A percentile compares a stretch with the other conserved stretches of the same genome.
These are phyloP conservation scores for Montipora foliosa DNA, from an alignment of 64 coral and sea anemone species.

Conservation along the genomic window DNA sequence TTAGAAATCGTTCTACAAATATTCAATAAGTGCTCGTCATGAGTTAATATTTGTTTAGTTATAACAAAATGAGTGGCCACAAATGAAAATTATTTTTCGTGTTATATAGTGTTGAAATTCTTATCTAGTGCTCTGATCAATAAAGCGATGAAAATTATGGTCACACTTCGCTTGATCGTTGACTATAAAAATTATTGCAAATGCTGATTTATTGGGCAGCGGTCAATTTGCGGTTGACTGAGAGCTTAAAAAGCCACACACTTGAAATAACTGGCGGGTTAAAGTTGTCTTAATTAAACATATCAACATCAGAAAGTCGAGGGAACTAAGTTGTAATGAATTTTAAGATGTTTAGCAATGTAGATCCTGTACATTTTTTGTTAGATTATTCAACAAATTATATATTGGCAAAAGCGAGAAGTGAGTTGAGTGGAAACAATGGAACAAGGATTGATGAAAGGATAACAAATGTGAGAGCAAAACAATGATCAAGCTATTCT, in stretches of 20 bases:
- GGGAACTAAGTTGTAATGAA: background rate
- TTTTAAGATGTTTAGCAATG: background rate
- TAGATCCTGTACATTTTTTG: background rate
- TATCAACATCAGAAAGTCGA: background rate
- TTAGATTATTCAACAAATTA: background rate
- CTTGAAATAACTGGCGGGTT: constrained; percentile 15
- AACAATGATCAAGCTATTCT: constrained; percentile 2
- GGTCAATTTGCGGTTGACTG: constrained; percentile 15
- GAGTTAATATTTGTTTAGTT: constrained; percentile 40
- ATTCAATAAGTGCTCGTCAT: background rate
- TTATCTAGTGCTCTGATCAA: constrained; percentile 6
- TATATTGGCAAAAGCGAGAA: background rate
- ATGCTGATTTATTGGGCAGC: constrained; percentile 33
- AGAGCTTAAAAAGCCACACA: background rate
- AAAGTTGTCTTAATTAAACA: constrained; percentile 46
- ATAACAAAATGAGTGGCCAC: background rate
- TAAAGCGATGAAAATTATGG: constrained; percentile 32
- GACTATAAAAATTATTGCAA: constrained; percentile 2
- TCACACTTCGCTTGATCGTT: constrained; percentile 32
- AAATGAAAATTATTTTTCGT: constrained; percentile 21
- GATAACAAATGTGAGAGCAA: background rate
- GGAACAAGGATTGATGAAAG: constrained; percentile 8
- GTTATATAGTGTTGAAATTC: background rate
- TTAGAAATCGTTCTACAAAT: constrained; percentile 15
- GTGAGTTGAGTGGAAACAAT: background rate